These are phyloP conservation scores for Microhierax caerulescens DNA, from an alignment of 2,797 vertebrate species.

Conservation along the genomic window DNA sequence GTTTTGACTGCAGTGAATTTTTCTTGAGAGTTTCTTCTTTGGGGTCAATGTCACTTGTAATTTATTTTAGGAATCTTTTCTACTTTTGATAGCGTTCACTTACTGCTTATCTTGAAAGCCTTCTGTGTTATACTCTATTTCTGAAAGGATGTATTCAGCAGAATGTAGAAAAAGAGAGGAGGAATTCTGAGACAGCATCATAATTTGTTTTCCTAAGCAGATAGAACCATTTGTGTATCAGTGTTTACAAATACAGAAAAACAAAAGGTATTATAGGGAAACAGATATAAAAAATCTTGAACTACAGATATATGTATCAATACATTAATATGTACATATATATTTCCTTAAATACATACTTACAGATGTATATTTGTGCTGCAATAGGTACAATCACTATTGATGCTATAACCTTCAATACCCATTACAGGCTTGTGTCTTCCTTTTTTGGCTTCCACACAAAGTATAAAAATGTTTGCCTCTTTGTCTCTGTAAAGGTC, in stretches of 20 bases:
- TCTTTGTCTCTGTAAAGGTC: neutral
- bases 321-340: neutral
- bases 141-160: neutral
- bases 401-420: neutral
- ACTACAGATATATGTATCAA: neutral
- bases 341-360: neutral
- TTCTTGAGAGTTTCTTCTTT: neutral
- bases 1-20: neutral
- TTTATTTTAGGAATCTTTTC: neutral
- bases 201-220: neutral
- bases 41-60: neutral
- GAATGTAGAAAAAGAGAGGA: neutral
- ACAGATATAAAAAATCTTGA: neutral
- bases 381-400: neutral
- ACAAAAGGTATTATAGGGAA: neutral
- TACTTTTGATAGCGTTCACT: neutral
- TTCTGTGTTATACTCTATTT: neutral
- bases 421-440: rapidly evolving
- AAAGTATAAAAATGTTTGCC: rapidly evolving
- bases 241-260: neutral
- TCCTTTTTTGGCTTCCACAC: neutral
- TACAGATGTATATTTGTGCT: neutral
- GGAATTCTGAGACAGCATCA: neutral
- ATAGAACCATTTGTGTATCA: neutral
- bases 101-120: neutral